phyloP scores from a whole-genome alignment of 2,888 invertebrate genomes.

The Pammene aurita region DNA sequence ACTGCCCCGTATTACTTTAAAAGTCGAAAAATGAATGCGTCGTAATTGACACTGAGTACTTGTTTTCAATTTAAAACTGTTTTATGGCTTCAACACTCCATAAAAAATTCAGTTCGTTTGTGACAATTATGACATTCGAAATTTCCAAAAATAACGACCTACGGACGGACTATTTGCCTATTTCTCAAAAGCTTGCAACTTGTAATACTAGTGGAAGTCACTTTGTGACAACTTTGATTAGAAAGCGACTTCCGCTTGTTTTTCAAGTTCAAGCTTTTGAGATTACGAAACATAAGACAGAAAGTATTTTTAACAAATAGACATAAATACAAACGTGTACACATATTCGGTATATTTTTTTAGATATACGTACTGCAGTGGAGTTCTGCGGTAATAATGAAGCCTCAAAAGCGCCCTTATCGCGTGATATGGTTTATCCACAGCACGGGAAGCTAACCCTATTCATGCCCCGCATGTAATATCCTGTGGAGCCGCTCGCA shows the following conservation, averaged over 20 bases:
- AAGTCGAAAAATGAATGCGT: neutral
- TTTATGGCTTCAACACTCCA: neutral
- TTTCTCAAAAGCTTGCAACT: no score
- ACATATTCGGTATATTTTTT: neutral
- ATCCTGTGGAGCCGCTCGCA: slow-evolving; percentile 28
- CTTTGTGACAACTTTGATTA: no score
- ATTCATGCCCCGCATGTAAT: slow-evolving; percentile 34
- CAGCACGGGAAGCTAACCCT: slow-evolving; percentile 24
- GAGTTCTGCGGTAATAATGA: neutral
- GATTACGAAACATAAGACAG: no score
- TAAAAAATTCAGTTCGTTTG: neutral
- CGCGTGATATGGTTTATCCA: slow-evolving; percentile 8
- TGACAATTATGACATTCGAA: no score
- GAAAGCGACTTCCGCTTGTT: no score
- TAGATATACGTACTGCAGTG: neutral
- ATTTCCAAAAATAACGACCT: no score
- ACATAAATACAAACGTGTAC: neutral
- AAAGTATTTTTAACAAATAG: neutral
- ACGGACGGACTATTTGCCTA: no score
- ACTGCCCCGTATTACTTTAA: neutral
- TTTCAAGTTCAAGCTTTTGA: no score
- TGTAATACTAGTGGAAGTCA: no score
- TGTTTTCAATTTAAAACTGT: neutral
- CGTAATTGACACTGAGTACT: neutral
- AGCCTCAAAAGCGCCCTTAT: slow-evolving; percentile 7